phyloP scores from a whole-genome alignment of 2,888 invertebrate species.

The Poecilobothrus nobilitatus region DNA sequence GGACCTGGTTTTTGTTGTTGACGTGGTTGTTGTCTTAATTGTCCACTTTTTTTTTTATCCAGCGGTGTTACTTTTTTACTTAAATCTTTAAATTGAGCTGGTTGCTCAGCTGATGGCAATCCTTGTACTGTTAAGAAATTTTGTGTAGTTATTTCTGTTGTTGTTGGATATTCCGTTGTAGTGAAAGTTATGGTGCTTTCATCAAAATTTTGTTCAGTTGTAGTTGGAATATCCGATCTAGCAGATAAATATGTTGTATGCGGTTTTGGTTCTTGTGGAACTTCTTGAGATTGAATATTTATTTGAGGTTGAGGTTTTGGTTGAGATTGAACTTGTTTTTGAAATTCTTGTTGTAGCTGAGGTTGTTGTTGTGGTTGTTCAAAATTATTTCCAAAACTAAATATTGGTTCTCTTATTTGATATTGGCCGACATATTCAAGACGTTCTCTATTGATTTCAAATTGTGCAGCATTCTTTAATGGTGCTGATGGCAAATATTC shows the following conservation, averaged over 20 bases:
- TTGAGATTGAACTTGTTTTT: slow-evolving; percentile 24
- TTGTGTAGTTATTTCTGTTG: slow-evolving; percentile 15
- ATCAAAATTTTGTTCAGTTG: slow-evolving; percentile 5
- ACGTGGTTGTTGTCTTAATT: slow-evolving; percentile 12
- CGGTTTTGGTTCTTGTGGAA: neutral
- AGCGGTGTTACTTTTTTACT: neutral
- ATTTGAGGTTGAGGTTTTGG: slow-evolving; percentile 20
- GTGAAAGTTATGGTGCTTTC: neutral
- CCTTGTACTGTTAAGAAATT: slow-evolving; percentile 24
- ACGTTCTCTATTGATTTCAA: slow-evolving; percentile 32
- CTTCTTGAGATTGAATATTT: slow-evolving; percentile 13
- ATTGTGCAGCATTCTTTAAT: slow-evolving; percentile 25
- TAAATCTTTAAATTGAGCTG: slow-evolving; percentile 12
- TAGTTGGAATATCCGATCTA: slow-evolving; percentile 7
- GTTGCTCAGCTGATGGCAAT: slow-evolving; percentile 19
- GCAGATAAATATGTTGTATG: slow-evolving; percentile 8
- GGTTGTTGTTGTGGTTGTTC: neutral
- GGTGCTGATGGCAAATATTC: slow-evolving; percentile 28
- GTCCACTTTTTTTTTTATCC: neutral
- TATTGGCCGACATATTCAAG: slow-evolving; percentile 34
- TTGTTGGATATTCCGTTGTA: neutral
- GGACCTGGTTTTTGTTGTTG: neutral
- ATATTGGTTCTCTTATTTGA: slow-evolving; percentile 23
- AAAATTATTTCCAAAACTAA: slow-evolving; percentile 30
- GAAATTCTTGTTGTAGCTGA: slow-evolving; percentile 16